These are phyloP conservation scores for Sebastes oblongus DNA, from an alignment of 2,797 vertebrate species.

Conservation along the genomic window DNA sequence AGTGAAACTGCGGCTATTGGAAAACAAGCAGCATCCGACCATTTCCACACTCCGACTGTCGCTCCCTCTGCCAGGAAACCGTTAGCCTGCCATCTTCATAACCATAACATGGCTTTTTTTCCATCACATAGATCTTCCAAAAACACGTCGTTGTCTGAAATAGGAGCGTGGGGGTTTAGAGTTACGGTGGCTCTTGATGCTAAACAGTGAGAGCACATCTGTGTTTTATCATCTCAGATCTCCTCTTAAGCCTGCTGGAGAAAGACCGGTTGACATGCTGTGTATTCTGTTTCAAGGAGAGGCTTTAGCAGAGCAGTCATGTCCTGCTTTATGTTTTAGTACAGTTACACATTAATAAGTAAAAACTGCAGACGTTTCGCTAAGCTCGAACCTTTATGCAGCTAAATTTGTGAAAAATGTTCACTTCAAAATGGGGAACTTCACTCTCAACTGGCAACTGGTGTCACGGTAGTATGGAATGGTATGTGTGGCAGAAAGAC, in stretches of 20 bases:
- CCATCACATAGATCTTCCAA: slow-evolving; percentile 63
- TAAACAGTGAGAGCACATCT: slow-evolving; percentile 70
- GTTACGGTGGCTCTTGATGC: slow-evolving; percentile 57
- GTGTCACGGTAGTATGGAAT: neutral
- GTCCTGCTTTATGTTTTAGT: slow-evolving; percentile 2
- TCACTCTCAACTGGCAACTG: neutral
- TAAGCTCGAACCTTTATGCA: neutral
- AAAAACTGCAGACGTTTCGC: neutral
- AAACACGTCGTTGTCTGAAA: slow-evolving; percentile 54
- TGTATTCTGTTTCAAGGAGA: slow-evolving; percentile 16
- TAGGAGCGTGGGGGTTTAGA: slow-evolving; percentile 33
- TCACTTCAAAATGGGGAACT: neutral
- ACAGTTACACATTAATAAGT: slow-evolving; percentile 11
- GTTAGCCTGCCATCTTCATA: slow-evolving; percentile 40
- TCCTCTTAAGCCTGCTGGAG: slow-evolving; percentile 34
- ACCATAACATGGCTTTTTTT: slow-evolving; percentile 46
- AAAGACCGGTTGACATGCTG: slow-evolving; percentile 13
- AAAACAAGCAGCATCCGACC: slow-evolving; percentile 60
- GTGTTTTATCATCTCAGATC: slow-evolving; percentile 71
- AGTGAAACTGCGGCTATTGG: slow-evolving; percentile 54
- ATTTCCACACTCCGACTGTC: slow-evolving; percentile 48
- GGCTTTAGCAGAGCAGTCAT: neutral
- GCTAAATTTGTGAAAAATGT: neutral
- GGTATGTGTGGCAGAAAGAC: neutral
- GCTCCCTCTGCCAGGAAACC: slow-evolving; percentile 45